phyloP scores from a whole-genome alignment of 2,888 invertebrate species.

The Folsomia manolachei region DNA sequence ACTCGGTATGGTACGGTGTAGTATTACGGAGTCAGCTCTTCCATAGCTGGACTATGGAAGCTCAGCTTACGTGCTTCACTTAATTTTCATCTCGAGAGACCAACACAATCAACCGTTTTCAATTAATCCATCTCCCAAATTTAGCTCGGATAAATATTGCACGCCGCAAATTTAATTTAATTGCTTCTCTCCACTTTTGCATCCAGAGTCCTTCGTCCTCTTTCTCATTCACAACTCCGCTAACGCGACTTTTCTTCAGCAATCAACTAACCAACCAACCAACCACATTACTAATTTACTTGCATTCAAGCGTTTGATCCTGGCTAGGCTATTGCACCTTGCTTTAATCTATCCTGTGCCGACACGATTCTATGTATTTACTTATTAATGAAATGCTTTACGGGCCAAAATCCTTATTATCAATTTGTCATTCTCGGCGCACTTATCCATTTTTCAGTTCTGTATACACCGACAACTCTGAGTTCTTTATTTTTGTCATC shows the following conservation, averaged over 20 bases:
- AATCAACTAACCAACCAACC: too few species aligned
- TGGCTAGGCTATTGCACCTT: background rate
- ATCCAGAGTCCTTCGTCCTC: background rate
- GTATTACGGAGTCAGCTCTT: too few species aligned
- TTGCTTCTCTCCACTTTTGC: constrained; percentile 17
- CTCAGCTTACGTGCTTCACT: constrained; percentile 20
- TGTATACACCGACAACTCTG: too few species aligned
- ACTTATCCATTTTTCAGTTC: too few species aligned
- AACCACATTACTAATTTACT: background rate
- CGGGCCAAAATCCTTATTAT: background rate
- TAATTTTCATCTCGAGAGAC: constrained; percentile 37
- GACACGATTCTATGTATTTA: background rate
- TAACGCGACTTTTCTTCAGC: background rate
- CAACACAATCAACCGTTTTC: constrained; percentile 37
- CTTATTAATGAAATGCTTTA: background rate
- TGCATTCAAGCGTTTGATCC: background rate
- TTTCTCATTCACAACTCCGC: background rate
- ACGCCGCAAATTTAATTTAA: constrained; percentile 32
- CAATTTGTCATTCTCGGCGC: background rate
- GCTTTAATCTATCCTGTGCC: background rate
- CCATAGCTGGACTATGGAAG: too few species aligned
- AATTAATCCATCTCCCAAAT: constrained; percentile 41
- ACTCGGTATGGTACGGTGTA: too few species aligned
- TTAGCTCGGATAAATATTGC: constrained; percentile 36
- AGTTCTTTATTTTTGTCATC: too few species aligned